Percentiles rank a stretch among this genome's conserved stretches.
phyloP scores from a whole-genome alignment of 2,113 vertebrate species.

The Ia io region DNA sequence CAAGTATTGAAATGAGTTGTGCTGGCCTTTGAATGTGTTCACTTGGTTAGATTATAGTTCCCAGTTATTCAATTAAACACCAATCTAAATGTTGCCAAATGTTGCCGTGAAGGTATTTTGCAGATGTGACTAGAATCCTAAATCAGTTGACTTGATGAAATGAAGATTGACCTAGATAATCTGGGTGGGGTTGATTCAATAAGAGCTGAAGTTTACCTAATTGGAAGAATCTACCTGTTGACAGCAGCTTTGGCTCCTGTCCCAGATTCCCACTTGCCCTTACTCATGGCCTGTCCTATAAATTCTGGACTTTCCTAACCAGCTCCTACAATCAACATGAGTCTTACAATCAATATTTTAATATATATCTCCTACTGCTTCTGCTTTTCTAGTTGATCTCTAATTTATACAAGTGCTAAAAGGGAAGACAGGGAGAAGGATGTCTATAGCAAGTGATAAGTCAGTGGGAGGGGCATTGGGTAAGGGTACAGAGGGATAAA shows the following conservation, averaged over 20 bases:
- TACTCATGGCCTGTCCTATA: background rate
- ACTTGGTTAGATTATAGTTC: background rate
- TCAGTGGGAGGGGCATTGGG: background rate
- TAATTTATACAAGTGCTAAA: background rate
- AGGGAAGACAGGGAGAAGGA: background rate
- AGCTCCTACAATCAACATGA: background rate
- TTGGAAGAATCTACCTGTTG: background rate
- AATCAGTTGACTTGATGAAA: background rate
- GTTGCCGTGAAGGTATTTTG: background rate
- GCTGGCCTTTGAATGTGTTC: background rate
- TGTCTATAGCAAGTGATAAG: background rate
- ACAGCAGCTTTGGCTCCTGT: background rate
- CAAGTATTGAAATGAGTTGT: background rate
- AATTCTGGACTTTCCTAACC: background rate
- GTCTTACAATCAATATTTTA: background rate
- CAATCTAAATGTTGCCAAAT: background rate
- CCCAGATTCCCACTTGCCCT: background rate
- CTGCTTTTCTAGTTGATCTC: background rate
- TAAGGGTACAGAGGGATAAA: background rate
- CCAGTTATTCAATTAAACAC: background rate
- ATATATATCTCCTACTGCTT: background rate
- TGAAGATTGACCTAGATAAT: background rate
- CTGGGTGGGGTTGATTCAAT: background rate
- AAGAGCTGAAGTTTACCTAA: background rate
- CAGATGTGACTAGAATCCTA: background rate